phyloP scores from a whole-genome alignment of 2,797 vertebrate genomes.

The Bradypodion pumilum region DNA sequence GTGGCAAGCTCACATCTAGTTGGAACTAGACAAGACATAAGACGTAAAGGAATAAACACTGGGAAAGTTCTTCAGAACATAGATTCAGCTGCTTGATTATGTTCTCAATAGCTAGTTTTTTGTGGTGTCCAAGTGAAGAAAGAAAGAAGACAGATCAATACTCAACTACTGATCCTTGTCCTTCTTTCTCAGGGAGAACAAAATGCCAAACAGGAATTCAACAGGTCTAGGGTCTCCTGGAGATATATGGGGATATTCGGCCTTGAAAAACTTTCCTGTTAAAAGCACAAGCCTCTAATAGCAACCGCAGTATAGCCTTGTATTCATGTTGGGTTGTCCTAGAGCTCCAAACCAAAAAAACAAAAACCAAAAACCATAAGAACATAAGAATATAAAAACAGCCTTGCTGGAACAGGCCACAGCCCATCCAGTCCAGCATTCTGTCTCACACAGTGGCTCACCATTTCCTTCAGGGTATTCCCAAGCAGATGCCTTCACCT shows the following conservation, averaged over 20 bases:
- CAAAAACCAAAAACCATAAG: too few relatives aligned
- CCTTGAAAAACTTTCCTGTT: background rate
- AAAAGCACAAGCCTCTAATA: background rate
- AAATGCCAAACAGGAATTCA: background rate
- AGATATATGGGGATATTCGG: background rate
- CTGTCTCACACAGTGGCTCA: too few relatives aligned
- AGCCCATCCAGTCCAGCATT: too few relatives aligned
- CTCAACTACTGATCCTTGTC: background rate
- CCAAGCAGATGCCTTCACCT: too few relatives aligned
- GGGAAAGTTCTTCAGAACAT: background rate
- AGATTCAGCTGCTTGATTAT: background rate
- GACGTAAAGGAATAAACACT: background rate
- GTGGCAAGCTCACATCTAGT: too few relatives aligned
- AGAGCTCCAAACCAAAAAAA: background rate
- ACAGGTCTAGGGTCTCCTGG: background rate
- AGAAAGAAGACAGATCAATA: background rate
- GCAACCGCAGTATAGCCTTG: too few relatives aligned
- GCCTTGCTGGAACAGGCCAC: too few relatives aligned
- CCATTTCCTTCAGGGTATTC: too few relatives aligned
- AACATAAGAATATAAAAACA: too few relatives aligned
- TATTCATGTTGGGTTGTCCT: background rate
- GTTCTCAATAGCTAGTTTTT: background rate
- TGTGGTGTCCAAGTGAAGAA: background rate
- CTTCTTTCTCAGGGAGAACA: too few relatives aligned
- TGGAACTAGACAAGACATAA: too few relatives aligned